A percentile compares a stretch with the other conserved stretches of the same genome.
Evolutionary conservation across 2,113 vertebrate genomes (phyloP).

Genomic region (Erythrocercus mccallii): DNA sequence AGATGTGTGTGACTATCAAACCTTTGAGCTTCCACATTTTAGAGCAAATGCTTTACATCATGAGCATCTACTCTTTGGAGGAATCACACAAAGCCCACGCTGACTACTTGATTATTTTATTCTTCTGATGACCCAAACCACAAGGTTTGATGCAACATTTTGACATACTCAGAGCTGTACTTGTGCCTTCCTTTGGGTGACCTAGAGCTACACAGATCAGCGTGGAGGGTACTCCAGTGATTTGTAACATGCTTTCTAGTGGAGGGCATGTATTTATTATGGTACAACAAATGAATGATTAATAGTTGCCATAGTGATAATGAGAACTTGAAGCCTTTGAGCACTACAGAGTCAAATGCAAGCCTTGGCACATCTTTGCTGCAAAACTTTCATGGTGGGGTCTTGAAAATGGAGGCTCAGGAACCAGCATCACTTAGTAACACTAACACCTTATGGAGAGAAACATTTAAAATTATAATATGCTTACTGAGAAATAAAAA

Average conservation of each 20-base stretch:
- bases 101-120: background rate
- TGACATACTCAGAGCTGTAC: background rate
- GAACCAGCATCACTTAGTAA: background rate
- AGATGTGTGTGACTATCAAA: background rate
- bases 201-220: background rate
- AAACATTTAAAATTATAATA: background rate
- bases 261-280: slow-evolving; percentile 49
- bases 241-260: slow-evolving; percentile 39
- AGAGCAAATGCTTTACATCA: background rate
- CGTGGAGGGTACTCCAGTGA: slow-evolving; percentile 21
- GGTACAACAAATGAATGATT: slow-evolving; percentile 44
- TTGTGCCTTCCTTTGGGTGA: slow-evolving; percentile 13
- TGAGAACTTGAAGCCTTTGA: slow-evolving; percentile 26
- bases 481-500: background rate
- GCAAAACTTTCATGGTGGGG: background rate
- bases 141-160: background rate
- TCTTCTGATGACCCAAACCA: background rate
- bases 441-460: background rate
- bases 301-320: slow-evolving; percentile 64
- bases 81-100: background rate
- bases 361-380: slow-evolving; percentile 25
- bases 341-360: background rate
- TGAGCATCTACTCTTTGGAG: background rate
- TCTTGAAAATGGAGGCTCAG: slow-evolving; percentile 2
- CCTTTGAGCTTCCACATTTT: background rate